Base-by-base conservation (phyloP, 2,888 invertebrate species). In the Rotaria sp. region DNA sequence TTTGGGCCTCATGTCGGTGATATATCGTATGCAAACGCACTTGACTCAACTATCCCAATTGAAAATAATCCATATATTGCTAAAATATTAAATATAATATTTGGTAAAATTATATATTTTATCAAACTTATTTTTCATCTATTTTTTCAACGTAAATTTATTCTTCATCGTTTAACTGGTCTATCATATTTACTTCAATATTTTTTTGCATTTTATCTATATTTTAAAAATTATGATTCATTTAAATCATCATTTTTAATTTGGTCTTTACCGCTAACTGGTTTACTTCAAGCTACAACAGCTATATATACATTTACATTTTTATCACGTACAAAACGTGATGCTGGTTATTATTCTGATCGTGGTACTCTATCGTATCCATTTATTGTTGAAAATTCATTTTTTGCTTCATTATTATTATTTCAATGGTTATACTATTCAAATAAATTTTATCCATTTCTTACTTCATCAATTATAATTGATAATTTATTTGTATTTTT, bases 291-390 rank as follows among this genome's bases (percentile, higher is more conserved):
- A 67, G 30, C 67, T 30, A 21, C 30, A 67, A 67, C 67, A 30
- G 67, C 67, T 67, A 67, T 67, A 30, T 67, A 30, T 67, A 67
- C 67, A 30, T 67, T 67, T 67, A 67, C 67, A 67, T 67, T 67
- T 67, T 67, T 67, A n/a, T 35, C 67, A 18, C n/a, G 35, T 15
- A 67, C 13, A 30, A 67, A 67, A 67, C 67, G n/a, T 67, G 67
- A 67, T 30, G n/a, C 67, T 67, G 67, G 67, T 30, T 67, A 67
- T 67, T 67, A 67, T 67, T 30, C 67, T 67, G 67, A 67, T 67
- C 67, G 67, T 67, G 67, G 67, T 18, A 30, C 35, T 30, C 67
- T 67, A 30, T 67, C 67, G 2, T 67, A 67, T 35, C 13, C 67
- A 18, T 67, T 67, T 67, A 10, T 67, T 67, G 7, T n/a, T 67